These are phyloP conservation scores for Tenualosa ilisha DNA, from an alignment of 2,797 vertebrate genomes.

Conservation along the genomic window DNA sequence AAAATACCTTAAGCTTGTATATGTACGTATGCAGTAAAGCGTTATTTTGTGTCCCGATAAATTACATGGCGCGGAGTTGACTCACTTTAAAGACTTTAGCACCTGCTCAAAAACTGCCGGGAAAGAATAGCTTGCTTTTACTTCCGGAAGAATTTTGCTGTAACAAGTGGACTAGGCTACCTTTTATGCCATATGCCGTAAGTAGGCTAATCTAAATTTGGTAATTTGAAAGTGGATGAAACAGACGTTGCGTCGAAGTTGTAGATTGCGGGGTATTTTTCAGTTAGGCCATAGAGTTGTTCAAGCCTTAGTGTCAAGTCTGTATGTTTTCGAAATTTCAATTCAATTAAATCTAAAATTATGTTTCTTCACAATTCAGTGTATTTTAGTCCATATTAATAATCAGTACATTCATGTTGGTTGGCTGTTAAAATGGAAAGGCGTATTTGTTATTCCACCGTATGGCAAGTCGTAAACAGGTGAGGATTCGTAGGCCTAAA, in stretches of 20 bases:
- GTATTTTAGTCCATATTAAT: not conserved
- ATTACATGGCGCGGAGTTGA: not conserved
- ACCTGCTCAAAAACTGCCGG: not conserved
- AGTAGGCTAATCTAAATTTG: slow-evolving; percentile 30
- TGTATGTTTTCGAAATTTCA: not conserved
- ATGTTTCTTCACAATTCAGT: not conserved
- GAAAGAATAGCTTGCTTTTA: slow-evolving; percentile 19
- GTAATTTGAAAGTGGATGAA: not conserved
- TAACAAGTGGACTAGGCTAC: slow-evolving; percentile 32
- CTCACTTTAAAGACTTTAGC: not conserved
- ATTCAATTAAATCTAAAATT: not conserved
- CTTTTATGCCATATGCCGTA: slow-evolving; percentile 47
- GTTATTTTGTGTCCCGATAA: not conserved
- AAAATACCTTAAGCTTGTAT: not conserved
- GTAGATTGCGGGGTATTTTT: not conserved
- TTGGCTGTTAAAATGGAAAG: not conserved
- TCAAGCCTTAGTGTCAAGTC: too few relatives aligned
- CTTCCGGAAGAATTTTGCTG: slow-evolving; percentile 44
- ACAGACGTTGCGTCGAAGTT: too few relatives aligned
- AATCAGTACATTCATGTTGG: not conserved
- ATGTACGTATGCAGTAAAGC: not conserved
- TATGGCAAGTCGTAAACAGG: slow-evolving; percentile 5
- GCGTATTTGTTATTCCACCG: not conserved
- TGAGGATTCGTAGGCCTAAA: not conserved
- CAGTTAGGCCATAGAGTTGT: not conserved